Evolutionary conservation across 2,113 vertebrate species (phyloP), one percentile per base, ranked within the genome.

Genomic region (Cynopterus brachyotis): DNA sequence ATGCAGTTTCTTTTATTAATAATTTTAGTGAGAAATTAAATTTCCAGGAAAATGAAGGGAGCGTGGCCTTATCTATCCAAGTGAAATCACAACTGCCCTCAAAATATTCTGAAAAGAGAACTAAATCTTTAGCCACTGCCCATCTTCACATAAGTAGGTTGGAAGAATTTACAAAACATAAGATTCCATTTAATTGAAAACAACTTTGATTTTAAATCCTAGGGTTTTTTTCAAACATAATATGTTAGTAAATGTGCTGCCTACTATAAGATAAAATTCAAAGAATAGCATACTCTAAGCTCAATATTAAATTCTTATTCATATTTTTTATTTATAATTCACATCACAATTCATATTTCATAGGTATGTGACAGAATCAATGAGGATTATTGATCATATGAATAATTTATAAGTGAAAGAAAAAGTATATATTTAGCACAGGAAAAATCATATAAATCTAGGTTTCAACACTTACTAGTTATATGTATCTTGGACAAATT

Each of bases 161-260:
- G 1, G 84, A 97, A 96, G 10, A 89, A 67, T 45, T 64, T 9
- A 42, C 5, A 53, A 91, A 6, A 50, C 16, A 22, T 24, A 83
- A 30, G 32, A 5, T 69, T 1, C 76, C n/a, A 22, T 73, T 97
- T 97, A 86, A 55, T 11, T 96, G 55, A 97, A 80, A 95, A 91
- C 60, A 3, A 28, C 62, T 85, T 82, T 91, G 2, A 0, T 91
- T 88, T 93, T 95, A 92, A 86, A 88, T 95, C 69, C 15, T 70
- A 85, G 13, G 1, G 8, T 47, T 94, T 84, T 40, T 94, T 95
- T 95, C 3, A 87, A 40, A 76, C 57, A 11, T 66, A 72, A 15
- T 0, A 28, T 83, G 13, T 11, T 96, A 96, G 76, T 80, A 95
- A 42, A 90, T 20, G 85, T 76, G 4, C 17, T 87, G 37, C 16